Conservation (phyloP, 2,888 invertebrate species). For the Himalopsyche anomala region DNA sequence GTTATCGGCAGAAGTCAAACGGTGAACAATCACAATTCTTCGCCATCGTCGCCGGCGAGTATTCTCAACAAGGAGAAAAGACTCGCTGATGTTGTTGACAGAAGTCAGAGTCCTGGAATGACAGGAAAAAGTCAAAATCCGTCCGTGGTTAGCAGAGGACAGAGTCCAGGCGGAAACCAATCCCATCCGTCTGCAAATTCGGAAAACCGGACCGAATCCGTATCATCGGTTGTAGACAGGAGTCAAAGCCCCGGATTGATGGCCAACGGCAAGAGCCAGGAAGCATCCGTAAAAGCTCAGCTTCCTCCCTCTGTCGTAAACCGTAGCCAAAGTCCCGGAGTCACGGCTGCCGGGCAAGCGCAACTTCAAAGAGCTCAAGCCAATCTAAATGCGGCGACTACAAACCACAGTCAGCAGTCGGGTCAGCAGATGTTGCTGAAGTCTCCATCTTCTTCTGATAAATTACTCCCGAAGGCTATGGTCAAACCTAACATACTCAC, state of each 20-base stretch:
- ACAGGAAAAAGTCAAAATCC: background rate
- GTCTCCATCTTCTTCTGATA: constrained; percentile 68
- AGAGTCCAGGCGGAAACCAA: constrained; percentile 18
- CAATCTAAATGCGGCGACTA: constrained; percentile 56
- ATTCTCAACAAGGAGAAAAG: constrained; percentile 13
- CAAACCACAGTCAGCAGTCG: constrained; percentile 32
- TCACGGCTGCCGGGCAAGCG: constrained; percentile 50
- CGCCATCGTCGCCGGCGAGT: background rate
- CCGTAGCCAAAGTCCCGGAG: constrained; percentile 17
- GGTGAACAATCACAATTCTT: background rate
- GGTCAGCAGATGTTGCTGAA: constrained; percentile 49
- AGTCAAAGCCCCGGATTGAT: constrained; percentile 29
- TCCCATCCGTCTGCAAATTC: background rate
- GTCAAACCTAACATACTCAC: constrained; percentile 97
- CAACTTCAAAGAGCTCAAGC: constrained; percentile 62
- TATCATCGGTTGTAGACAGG: background rate
- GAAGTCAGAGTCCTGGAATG: constrained; percentile 27
- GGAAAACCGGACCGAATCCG: background rate
- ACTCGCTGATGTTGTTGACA: background rate
- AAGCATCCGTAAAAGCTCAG: background rate
- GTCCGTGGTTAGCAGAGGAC: constrained; percentile 11
- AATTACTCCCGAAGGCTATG: constrained; percentile 90
- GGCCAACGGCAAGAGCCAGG: background rate
- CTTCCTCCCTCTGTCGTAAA: constrained; percentile 32
- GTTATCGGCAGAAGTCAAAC: constrained; percentile 25